Evolutionary conservation across 2,888 invertebrate species (phyloP).

Genomic region (Protula sp.): DNA sequence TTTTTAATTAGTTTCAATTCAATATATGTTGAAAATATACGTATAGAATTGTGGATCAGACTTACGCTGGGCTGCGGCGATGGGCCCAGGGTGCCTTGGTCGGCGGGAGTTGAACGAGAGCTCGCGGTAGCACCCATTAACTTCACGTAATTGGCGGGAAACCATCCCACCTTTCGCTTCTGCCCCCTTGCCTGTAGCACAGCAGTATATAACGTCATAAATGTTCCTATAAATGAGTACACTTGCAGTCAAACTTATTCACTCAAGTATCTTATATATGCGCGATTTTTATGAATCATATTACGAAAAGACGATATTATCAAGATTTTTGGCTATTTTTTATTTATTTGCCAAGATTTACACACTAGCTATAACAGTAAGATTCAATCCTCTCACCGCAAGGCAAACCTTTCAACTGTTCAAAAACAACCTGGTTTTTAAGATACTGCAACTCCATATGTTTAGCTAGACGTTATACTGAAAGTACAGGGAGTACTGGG

Average conservation of each 20-base stretch:
- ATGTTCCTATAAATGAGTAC: neutral
- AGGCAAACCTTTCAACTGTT: too few species aligned
- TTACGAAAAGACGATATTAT: neutral
- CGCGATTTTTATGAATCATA: neutral
- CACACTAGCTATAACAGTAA: too few species aligned
- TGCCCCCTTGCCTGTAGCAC: slow-evolving; percentile 60
- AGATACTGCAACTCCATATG: too few species aligned
- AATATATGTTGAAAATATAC: too few species aligned
- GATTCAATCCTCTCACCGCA: too few species aligned
- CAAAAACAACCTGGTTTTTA: too few species aligned
- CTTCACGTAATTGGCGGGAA: slow-evolving; percentile 97
- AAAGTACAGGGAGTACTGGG: too few species aligned
- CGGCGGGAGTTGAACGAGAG: slow-evolving; percentile 39
- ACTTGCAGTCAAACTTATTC: neutral
- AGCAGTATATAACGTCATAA: slow-evolving; percentile 1
- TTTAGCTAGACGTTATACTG: too few species aligned
- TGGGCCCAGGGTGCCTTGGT: neutral
- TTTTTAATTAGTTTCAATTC: too few species aligned
- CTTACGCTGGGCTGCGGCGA: neutral
- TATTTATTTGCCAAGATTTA: too few species aligned
- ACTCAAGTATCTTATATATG: neutral
- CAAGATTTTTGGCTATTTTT: too few species aligned
- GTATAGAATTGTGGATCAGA: neutral
- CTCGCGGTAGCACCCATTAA: slow-evolving; percentile 51
- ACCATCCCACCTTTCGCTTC: slow-evolving; percentile 94